Evolutionary conservation across 30 jellyfish, hydroid and myxozoan species (phyloP).

Genomic region (Clytia hemisphaerica): DNA sequence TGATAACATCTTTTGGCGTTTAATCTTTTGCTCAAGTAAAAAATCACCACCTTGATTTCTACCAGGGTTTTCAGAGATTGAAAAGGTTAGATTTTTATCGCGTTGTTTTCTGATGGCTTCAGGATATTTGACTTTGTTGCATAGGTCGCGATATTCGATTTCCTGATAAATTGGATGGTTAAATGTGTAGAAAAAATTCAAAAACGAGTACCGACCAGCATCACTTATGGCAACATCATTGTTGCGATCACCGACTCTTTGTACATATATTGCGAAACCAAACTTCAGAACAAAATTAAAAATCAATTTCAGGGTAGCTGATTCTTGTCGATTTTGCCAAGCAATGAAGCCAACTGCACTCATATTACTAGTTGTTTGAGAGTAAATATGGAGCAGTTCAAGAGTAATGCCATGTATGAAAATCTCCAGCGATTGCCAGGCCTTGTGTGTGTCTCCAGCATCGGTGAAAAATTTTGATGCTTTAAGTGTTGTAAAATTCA

Average conservation of each 20-base stretch:
- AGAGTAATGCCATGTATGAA: background rate
- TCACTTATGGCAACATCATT: background rate
- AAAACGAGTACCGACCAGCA: background rate
- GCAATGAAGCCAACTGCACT: background rate
- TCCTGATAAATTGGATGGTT: constrained; percentile 9
- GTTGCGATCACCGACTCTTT: background rate
- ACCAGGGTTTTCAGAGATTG: background rate
- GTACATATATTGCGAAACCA: background rate
- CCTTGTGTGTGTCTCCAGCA: constrained; percentile 2
- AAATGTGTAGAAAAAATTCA: background rate
- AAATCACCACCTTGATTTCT: constrained; percentile 4
- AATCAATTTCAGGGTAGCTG: background rate
- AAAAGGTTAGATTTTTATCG: background rate
- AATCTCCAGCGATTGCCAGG: background rate
- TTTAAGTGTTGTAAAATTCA: background rate
- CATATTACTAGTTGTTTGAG: background rate
- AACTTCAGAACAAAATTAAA: background rate
- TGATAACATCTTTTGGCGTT: constrained; percentile 2
- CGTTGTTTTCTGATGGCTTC: background rate
- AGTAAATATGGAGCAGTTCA: background rate
- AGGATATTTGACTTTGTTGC: background rate
- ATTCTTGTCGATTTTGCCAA: background rate
- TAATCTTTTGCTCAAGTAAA: background rate
- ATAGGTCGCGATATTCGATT: constrained; percentile 1
- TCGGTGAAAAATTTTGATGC: background rate